Evolutionary conservation across 2,113 vertebrate species (phyloP).

Genomic region (Crocuta crocuta): DNA sequence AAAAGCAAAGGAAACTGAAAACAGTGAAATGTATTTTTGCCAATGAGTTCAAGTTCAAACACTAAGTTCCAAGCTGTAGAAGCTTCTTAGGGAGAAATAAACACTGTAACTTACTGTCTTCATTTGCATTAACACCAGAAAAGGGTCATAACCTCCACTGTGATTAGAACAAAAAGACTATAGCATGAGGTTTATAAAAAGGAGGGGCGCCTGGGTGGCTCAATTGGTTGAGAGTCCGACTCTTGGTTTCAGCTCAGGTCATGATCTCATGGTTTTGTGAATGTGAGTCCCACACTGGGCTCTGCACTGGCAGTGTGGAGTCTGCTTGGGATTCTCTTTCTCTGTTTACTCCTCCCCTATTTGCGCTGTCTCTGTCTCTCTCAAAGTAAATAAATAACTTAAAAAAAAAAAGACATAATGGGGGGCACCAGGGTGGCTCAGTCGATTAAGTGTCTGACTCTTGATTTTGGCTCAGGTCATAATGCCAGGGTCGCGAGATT

Average conservation of each 20-base stretch:
- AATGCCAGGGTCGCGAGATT: too few species aligned
- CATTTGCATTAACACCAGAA: slow-evolving; percentile 1
- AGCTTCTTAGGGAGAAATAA: not conserved
- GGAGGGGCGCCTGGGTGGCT: not conserved
- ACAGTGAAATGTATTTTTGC: not conserved
- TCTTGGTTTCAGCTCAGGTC: too few species aligned
- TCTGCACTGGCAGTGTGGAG: too few species aligned
- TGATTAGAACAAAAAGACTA: not conserved
- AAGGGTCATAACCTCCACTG: not conserved
- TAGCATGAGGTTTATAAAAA: not conserved
- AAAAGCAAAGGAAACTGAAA: not conserved
- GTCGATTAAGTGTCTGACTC: too few species aligned
- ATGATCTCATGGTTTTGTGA: too few species aligned
- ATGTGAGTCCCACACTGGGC: too few species aligned
- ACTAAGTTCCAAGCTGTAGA: not conserved
- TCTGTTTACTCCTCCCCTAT: too few species aligned
- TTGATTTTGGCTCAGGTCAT: too few species aligned
- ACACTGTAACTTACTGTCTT: not conserved
- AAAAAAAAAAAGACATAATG: not conserved
- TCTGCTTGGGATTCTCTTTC: too few species aligned
- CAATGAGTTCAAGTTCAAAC: slow-evolving; percentile 14
- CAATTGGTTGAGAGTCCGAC: too few species aligned
- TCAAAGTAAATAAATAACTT: too few species aligned
- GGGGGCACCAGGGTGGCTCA: not conserved
- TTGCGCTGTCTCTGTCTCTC: too few species aligned